Evolutionary conservation across 2,888 invertebrate genomes (phyloP).

Genomic region (Mythimna ferrago): DNA sequence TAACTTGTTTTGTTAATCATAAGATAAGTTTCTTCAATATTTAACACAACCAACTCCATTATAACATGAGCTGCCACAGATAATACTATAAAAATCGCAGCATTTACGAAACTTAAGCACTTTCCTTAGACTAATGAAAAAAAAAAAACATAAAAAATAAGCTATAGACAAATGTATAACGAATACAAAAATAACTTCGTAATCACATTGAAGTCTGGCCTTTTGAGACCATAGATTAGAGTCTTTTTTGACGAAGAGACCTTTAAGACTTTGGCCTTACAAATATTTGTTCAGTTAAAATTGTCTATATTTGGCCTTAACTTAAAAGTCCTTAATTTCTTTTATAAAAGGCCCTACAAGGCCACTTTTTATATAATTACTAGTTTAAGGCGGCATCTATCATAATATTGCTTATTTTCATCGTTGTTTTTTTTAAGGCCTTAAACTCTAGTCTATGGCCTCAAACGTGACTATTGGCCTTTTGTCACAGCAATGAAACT

Average conservation of each 20-base stretch:
- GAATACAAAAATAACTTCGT: conserved; percentile 83
- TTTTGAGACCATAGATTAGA: conserved; percentile 48
- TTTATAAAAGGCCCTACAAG: conserved; percentile 40
- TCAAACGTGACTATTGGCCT: conserved; percentile 26
- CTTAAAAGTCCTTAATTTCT: conserved; percentile 33
- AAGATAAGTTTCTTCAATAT: conserved; percentile 23
- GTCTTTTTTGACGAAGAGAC: conserved; percentile 33
- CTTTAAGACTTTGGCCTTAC: conserved; percentile 22
- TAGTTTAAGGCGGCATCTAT: conserved; percentile 56
- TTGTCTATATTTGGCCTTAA: conserved; percentile 38
- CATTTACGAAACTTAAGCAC: conserved; percentile 75
- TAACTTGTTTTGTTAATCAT: too few relatives aligned
- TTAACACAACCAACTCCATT: conserved; percentile 37
- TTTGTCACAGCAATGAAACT: conserved; percentile 49
- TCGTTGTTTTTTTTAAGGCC: conserved; percentile 52
- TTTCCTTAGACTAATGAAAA: conserved; percentile 73
- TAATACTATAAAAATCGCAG: conserved; percentile 67
- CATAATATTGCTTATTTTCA: conserved; percentile 56
- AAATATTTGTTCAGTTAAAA: conserved; percentile 26
- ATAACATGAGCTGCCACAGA: conserved; percentile 59
- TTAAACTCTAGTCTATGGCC: conserved; percentile 47
- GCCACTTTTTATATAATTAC: conserved; percentile 48
- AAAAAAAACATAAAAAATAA: conserved; percentile 82
- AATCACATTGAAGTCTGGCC: conserved; percentile 77
- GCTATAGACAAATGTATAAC: conserved; percentile 79